Evolutionary conservation across 1,140 invertebrate genomes (phyloP), one percentile per base, ranked within the genome.

Genomic region (Aphaenogaster rudis): DNA sequence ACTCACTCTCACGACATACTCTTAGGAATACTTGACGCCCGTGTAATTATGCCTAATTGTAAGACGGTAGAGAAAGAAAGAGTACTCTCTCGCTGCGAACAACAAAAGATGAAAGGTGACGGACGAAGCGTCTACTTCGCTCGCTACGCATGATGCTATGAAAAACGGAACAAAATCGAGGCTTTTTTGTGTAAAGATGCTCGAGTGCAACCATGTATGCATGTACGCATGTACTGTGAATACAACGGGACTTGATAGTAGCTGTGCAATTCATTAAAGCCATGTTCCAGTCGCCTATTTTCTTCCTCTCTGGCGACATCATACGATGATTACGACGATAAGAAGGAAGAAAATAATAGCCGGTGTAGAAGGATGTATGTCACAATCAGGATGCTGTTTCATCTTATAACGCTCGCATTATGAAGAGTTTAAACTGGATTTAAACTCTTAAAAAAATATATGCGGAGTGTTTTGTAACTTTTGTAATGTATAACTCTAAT

Each of bases 41-140:
- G 71, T 39, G 78, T 91, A 91, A 91, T 91, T 91, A 91, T 86
- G 13, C 72, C 81, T 91, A 91, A 91, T 91, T 91, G 89, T 91
- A 88, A 86, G 71, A 21, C 61, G 17, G n/a, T 54, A 5, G 45
- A 66, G 42, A 76, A 64, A 48, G 52, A 52, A 36, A 21, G 33
- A 59, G 17, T 28, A 52, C 67, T 67, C 74, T 79, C 88, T 61
- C 54, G 33, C 78, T 57, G 69, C 7, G 52, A 61, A 84, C 52
- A 54, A 90, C 66, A 90, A 88, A 90, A 80, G 86, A 28, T 45
- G 63, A 52, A 54, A 67, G 28, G 48, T 61, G 77, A 54, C 69
- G 33, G 33, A 13, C 36, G 64, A 71, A 21, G 57, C 33, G 17
- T 61, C 21, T 54, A 5, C 64, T 48, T 87, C 39, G 15, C 79